Evolutionary conservation across 2,888 invertebrate genomes (phyloP).

Genomic region (Brachyptera risi): DNA sequence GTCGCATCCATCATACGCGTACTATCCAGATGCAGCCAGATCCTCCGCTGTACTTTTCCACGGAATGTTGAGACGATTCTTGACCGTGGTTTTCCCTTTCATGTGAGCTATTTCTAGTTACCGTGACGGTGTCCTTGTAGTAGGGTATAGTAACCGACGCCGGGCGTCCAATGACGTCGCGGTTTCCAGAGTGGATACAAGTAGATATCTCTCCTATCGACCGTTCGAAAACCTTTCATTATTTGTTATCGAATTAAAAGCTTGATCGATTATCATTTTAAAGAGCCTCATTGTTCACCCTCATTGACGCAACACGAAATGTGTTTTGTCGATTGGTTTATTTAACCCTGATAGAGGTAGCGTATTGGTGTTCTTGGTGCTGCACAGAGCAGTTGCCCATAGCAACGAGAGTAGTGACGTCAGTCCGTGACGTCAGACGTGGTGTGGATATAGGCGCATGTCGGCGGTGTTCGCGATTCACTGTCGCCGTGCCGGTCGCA

Average conservation of each 20-base stretch:
- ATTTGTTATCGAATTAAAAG: background rate
- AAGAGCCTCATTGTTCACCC: background rate
- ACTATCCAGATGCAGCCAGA: no score
- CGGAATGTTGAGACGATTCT: no score
- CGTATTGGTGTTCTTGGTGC: slow-evolving; percentile 8
- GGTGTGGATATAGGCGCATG: slow-evolving; percentile 12
- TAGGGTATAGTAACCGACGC: background rate
- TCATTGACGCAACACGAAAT: slow-evolving; percentile 11
- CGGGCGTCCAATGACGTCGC: background rate
- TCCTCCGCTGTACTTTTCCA: no score
- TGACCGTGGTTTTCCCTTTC: slow-evolving; percentile 6
- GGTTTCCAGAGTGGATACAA: background rate
- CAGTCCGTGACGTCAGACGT: slow-evolving; percentile 8
- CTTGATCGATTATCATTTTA: no score
- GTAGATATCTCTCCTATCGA: no score
- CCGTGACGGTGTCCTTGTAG: background rate
- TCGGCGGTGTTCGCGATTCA: background rate
- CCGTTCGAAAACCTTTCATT: no score
- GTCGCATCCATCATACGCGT: no score
- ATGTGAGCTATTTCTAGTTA: slow-evolving; percentile 1
- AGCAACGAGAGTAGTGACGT: slow-evolving; percentile 18
- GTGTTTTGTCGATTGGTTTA: slow-evolving; percentile 15
- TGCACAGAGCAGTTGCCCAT: background rate
- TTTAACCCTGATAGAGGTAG: slow-evolving; percentile 18
- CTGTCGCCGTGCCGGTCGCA: background rate